Percentiles rank a stretch among this genome's conserved stretches.
phyloP scores from a whole-genome alignment of 2,888 invertebrate genomes.

The Thymelicus sylvestris region DNA sequence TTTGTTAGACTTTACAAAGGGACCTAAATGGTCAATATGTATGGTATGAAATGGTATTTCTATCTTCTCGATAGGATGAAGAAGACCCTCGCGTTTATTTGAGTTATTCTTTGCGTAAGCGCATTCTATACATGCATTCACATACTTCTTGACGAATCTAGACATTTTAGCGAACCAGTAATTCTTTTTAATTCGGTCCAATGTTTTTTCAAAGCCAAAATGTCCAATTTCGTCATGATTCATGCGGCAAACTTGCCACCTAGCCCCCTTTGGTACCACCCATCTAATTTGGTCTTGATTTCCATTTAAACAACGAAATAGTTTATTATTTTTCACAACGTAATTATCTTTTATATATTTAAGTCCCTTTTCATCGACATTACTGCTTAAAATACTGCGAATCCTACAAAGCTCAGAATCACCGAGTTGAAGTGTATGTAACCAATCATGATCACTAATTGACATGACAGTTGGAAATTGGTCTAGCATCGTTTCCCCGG shows the following conservation, averaged over 20 bases:
- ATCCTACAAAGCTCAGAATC: background rate
- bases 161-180: constrained; percentile 12
- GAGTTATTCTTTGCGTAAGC: constrained; percentile 41
- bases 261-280: constrained; percentile 48
- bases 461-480: constrained; percentile 3
- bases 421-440: background rate
- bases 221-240: constrained; percentile 55
- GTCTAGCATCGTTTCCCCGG: background rate
- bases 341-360: background rate
- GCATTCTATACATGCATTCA: constrained; percentile 47
- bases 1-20: background rate
- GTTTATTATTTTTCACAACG: too few species aligned
- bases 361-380: background rate
- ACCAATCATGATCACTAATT: background rate
- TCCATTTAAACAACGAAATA: too few species aligned
- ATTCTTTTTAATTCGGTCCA: constrained; percentile 44
- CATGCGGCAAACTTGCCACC: constrained; percentile 52
- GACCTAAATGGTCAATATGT: background rate
- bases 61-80: background rate
- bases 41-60: background rate
- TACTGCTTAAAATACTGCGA: background rate
- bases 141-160: constrained; percentile 41
- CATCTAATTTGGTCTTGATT: too few species aligned
- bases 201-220: constrained; percentile 42
- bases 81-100: background rate